Evolutionary conservation across 2,797 vertebrate genomes (phyloP), one percentile per base, ranked within the genome.

Genomic region (Discoglossus pictus): DNA sequence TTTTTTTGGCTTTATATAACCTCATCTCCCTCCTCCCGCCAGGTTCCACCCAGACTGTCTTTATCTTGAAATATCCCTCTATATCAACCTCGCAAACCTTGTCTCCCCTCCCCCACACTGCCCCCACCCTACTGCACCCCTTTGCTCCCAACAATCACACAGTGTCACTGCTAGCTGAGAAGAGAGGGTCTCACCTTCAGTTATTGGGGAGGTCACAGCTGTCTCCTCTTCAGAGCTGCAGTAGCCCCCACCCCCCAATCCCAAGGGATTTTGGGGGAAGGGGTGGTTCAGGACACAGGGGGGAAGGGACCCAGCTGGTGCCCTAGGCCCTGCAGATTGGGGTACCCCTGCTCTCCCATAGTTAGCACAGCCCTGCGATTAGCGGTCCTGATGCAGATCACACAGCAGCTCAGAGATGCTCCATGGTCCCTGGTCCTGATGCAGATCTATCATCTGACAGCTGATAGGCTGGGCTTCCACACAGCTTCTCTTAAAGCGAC

Each of bases 171-270:
- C n/a, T n/a, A n/a, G n/a, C n/a, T n/a, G n/a, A n/a, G 15, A 16
- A 6, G 1, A 25, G 34, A 43, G 59, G 35, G 59, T 34, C 67
- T 63, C 60, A 70, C 67, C 67, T 70, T 70, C 21, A 23, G 36
- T 34, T 63, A 20, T 20, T 31, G 50, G 36, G 35, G 59, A 61
- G 51, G 43, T 56, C 60, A 43, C 11, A 11, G 13, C 44, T 47
- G 23, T 43, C 67, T 60, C 52, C 53, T 11, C 20, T 55, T 31
- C 46, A 27, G 23, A 56, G 60, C 43, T 56, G 60, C 60, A 34
- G 40, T 38, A 31, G 10, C 24, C 54, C 23, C 18, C 31, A 20
- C 27, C 46, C 46, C 67, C 59, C 27, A 4, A 55, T 17, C 60
- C 52, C 17, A 16, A 25, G 60, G 60, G 67, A 50, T 40, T 42